A percentile compares a stretch with the other conserved stretches of the same genome.
These are phyloP conservation scores for Andrena flavipes DNA, from an alignment of 2,888 invertebrate species.

Conservation along the genomic window DNA sequence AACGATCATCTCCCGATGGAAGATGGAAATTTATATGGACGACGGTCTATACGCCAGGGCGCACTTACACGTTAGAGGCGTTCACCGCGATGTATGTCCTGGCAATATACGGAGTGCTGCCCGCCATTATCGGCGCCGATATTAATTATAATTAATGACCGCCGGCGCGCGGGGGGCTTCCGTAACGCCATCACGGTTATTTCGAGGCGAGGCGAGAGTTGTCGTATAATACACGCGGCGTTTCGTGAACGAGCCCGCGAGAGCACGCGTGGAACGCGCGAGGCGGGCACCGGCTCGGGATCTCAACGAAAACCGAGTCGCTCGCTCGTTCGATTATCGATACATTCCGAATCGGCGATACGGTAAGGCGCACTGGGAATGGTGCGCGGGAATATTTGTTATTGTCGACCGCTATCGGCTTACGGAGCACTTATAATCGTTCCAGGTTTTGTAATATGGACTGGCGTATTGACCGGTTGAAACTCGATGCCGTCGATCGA, in stretches of 20 bases:
- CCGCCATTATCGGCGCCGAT: conserved; percentile 67
- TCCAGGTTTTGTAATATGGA: conserved; percentile 60
- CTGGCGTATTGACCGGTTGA: conserved; percentile 51
- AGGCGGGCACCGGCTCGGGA: conserved; percentile 4
- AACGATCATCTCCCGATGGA: conserved; percentile 35
- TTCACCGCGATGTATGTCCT: conserved; percentile 45
- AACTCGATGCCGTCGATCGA: conserved; percentile 41
- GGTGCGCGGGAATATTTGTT: conserved; percentile 58
- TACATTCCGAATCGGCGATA: conserved; percentile 40
- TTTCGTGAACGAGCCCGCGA: background rate
- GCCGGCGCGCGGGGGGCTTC: conserved; percentile 33
- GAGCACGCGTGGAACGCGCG: background rate
- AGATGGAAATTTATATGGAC: conserved; percentile 50
- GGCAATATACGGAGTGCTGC: conserved; percentile 51
- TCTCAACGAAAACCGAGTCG: conserved; percentile 41
- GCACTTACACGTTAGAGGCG: conserved; percentile 53
- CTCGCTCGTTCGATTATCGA: conserved; percentile 59
- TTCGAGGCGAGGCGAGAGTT: conserved; percentile 40
- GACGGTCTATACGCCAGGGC: conserved; percentile 15
- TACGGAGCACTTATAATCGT: conserved; percentile 55
- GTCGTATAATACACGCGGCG: conserved; percentile 11
- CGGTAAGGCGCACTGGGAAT: conserved; percentile 23
- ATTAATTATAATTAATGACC: conserved; percentile 75
- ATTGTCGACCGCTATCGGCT: conserved; percentile 58
- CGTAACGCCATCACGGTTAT: conserved; percentile 50